Evolutionary conservation across 1,140 invertebrate genomes (phyloP).

Genomic region (Drosophila subobscura): DNA sequence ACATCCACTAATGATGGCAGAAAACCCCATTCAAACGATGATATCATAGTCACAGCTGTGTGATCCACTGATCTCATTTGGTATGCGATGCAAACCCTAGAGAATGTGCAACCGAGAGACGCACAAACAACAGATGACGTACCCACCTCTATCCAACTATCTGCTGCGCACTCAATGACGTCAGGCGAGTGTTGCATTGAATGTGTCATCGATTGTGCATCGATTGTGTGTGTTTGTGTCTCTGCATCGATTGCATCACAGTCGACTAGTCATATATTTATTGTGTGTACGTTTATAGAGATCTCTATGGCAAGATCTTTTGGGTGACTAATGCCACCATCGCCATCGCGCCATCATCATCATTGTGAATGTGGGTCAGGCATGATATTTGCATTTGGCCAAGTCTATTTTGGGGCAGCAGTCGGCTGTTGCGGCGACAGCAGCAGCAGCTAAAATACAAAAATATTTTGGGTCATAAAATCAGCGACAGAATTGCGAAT

Average conservation of each 20-base stretch:
- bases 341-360: not conserved
- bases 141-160: slow-evolving; percentile 19
- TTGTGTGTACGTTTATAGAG: slow-evolving; percentile 5
- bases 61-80: slow-evolving; percentile 31
- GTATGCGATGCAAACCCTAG: no score
- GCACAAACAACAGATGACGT: slow-evolving; percentile 49
- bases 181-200: slow-evolving; percentile 49
- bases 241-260: slow-evolving; percentile 61
- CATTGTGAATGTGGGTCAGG: slow-evolving; percentile 72
- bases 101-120: not conserved
- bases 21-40: slow-evolving; percentile 7
- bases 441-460: slow-evolving; percentile 35
- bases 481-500: slow-evolving; percentile 70
- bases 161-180: slow-evolving; percentile 48
- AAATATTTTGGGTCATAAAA: slow-evolving; percentile 75
- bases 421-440: not conserved
- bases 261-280: slow-evolving; percentile 17
- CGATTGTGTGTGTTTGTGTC: not conserved
- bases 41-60: slow-evolving; percentile 10
- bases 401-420: slow-evolving; percentile 64
- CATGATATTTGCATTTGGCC: slow-evolving; percentile 79
- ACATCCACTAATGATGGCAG: slow-evolving; percentile 19
- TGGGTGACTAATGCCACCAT: slow-evolving; percentile 70
- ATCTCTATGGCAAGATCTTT: slow-evolving; percentile 5
- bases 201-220: slow-evolving; percentile 68